Base-by-base conservation (phyloP, 37 sponge, comb jelly and placozoan species). In the Beroe forskalii region DNA sequence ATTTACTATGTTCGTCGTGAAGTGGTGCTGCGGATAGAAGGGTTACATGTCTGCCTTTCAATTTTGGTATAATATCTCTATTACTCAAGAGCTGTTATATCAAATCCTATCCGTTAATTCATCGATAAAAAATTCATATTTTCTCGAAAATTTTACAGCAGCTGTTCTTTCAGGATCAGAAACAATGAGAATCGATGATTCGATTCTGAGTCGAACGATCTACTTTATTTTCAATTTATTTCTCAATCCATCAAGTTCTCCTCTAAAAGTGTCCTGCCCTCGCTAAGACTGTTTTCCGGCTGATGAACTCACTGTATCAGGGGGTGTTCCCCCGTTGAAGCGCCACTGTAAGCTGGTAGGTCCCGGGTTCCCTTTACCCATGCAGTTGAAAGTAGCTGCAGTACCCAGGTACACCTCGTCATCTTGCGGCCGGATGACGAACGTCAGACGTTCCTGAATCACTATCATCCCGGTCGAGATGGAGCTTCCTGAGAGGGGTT, bases 351-450 rank as follows among this genome's bases (percentile, higher is more conserved):
- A 39, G 30, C 40, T 38, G 9, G 75, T 72, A 20, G 75, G 75
- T 22, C 39, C 39, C 3, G 75, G 75, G 39, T 72, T 30, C 3
- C 75, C 75, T 37, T 72, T 72, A 3, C 75, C 75, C 39, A 30
- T 23, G 22, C 75, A 72, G 75, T 72, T 72, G 40, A 72, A 72
- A 38, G 75, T 72, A 33, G 75, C 75, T 32, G 75, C 75, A 8
- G 75, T 36, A 8, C 75, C 75, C 38, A 72, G 75, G 75, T 22
- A 72, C 20, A 33, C 75, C 9, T 72, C 75, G 22, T 36, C 75
- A 36, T 72, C 75, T 12, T 27, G 6, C 19, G 75, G 75, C 14
- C 75, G 23, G 75, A 72, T 72, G 4, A 72, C 75, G 39, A 72
- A 72, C 6, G 75, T 35, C 14, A 72, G 40, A 19, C 75, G 23